Base-by-base conservation (phyloP, 1,140 invertebrate genomes). In the Micrasema minimum region DNA sequence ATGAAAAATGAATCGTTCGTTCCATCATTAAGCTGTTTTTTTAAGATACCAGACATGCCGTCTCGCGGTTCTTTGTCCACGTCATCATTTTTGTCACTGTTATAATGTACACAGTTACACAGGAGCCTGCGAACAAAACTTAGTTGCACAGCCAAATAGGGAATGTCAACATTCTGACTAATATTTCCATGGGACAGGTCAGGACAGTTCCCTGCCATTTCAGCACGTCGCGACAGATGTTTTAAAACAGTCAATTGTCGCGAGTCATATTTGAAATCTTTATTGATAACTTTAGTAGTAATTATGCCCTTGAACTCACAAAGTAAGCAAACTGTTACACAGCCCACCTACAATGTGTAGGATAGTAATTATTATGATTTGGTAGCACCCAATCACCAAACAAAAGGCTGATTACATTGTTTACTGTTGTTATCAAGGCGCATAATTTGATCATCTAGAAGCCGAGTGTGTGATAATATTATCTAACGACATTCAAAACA, bases 151-250 rank as follows among this genome's bases (percentile, higher is more conserved):
- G 26, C 35, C 18, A 31, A 62, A 46, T 31, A 46, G 12, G 59
- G 59, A 46, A 23, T 26, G 22, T 14, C 18, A 31, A 62, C 23
- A 45, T 18, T 43, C 59, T 62, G 59, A 64, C 41, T 46, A 64
- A 64, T 14, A 31, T 31, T 31, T 64, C 41, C 43, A 62, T 48
- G 59, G 43, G 59, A 64, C 41, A 64, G 59, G 59, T 64, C 59
- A 64, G 59, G 12, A 48, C 5, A 14, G 2, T 12, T 64, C 22
- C 12, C 43, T 31, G 2, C 53, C 53, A 26, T 2, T 12, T 23
- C 9, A 22, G 11, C 38, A 43, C 18, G 22, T 41, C 16, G 50
- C 50, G 26, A 31, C 51, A 55, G 51, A 35, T 35, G 51, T 31
- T 55, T 53, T 14, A 51, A 51, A 51, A 51, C 50, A 11, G 2